Evolutionary conservation across 1,140 invertebrate species (phyloP).

Genomic region (Drosophila bocki): DNA sequence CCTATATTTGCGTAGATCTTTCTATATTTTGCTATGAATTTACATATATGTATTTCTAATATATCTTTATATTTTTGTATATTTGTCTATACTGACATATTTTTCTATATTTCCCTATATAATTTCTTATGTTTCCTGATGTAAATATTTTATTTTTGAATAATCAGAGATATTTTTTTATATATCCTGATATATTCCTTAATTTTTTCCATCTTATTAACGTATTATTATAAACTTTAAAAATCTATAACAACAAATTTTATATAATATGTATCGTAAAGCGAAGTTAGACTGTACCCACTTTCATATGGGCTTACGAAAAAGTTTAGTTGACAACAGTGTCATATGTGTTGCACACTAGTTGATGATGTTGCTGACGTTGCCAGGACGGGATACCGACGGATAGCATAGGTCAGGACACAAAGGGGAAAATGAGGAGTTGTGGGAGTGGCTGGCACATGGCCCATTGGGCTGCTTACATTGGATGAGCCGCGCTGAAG

Average conservation of each 20-base stretch:
- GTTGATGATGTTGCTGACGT: slow-evolving; percentile 82
- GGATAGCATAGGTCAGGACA: slow-evolving; percentile 36
- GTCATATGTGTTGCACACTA: slow-evolving; percentile 78
- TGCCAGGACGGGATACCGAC: slow-evolving; percentile 51
- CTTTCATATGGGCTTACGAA: slow-evolving; percentile 18
- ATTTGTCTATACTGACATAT: not conserved
- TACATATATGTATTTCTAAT: accelerated
- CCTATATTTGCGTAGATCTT: not conserved
- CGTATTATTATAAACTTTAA: not conserved
- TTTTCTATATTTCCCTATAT: not conserved
- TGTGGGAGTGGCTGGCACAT: slow-evolving; percentile 19
- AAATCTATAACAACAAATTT: not conserved
- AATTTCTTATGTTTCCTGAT: not conserved
- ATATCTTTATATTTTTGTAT: not conserved
- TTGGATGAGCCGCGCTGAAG: slow-evolving; percentile 80
- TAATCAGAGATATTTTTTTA: not conserved
- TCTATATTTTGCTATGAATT: not conserved
- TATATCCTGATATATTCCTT: not conserved
- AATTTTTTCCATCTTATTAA: not conserved
- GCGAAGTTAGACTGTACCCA: not conserved
- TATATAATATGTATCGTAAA: not conserved
- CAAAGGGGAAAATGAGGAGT: slow-evolving; percentile 2
- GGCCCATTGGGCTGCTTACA: slow-evolving; percentile 71
- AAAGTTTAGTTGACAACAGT: slow-evolving; percentile 62
- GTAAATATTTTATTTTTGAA: not conserved